Conservation (phyloP, 2,113 vertebrate genomes). For the Xyrauchen texanus region DNA sequence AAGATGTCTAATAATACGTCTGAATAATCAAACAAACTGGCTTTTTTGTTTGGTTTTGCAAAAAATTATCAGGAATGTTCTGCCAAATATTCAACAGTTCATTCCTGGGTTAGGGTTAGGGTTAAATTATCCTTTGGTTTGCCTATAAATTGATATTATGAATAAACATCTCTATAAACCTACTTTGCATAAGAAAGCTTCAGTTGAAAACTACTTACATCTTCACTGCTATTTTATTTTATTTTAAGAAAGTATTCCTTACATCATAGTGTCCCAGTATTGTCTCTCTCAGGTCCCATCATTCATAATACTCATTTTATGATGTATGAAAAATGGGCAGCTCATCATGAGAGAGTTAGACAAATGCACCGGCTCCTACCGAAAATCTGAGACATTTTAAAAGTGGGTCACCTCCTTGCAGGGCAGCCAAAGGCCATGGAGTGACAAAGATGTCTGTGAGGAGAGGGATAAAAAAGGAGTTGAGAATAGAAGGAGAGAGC, state of each 20-base stretch:
- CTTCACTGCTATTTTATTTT: not conserved
- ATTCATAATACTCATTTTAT: slow-evolving; percentile 31
- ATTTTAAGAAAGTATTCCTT: slow-evolving; percentile 16
- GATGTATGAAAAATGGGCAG: not conserved
- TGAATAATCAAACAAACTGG: too few relatives aligned
- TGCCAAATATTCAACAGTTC: too few relatives aligned
- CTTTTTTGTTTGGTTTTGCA: too few relatives aligned
- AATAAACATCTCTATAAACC: not conserved
- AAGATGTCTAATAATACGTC: too few relatives aligned
- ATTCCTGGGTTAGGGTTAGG: too few relatives aligned
- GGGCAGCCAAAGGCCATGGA: slow-evolving; percentile 43
- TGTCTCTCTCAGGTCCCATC: slow-evolving; percentile 28
- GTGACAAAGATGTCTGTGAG: not conserved
- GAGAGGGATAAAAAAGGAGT: slow-evolving; percentile 18
- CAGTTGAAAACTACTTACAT: not conserved
- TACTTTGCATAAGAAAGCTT: not conserved
- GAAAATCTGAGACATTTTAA: slow-evolving; percentile 6
- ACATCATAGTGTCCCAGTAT: not conserved
- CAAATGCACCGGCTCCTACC: not conserved
- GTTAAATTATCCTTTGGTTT: too few relatives aligned
- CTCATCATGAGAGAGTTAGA: not conserved
- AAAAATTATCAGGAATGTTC: too few relatives aligned
- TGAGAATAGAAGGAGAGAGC: slow-evolving; percentile 35
- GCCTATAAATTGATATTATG: too few relatives aligned
- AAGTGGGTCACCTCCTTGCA: slow-evolving; percentile 23